These are phyloP conservation scores for Batillaria attramentaria DNA, from an alignment of 1,140 invertebrate species.

Conservation along the genomic window DNA sequence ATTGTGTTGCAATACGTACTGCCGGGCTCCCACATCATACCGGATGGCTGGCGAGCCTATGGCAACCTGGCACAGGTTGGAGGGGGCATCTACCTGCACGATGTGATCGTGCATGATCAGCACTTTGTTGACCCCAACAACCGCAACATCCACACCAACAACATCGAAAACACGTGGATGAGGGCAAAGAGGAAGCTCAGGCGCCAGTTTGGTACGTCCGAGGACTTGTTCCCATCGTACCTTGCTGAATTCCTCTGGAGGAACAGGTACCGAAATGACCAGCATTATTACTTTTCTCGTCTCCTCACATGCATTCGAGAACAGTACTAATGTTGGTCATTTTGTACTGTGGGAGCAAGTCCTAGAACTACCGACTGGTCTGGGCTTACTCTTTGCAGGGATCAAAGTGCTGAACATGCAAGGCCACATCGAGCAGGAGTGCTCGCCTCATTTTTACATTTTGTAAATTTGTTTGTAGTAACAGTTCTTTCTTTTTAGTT, in stretches of 20 bases:
- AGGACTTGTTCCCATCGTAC: neutral
- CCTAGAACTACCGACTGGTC: neutral
- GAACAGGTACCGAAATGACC: slow-evolving; percentile 9
- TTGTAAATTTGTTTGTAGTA: neutral
- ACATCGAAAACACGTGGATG: slow-evolving; percentile 25
- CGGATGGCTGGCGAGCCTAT: slow-evolving; percentile 42
- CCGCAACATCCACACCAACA: neutral
- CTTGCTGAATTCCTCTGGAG: slow-evolving; percentile 22
- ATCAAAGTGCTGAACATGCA: slow-evolving; percentile 2
- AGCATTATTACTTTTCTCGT: slow-evolving; percentile 1
- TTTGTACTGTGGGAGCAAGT: neutral
- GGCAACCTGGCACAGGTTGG: slow-evolving; percentile 19
- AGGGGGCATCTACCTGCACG: neutral
- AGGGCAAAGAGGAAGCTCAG: slow-evolving; percentile 26
- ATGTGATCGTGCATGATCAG: slow-evolving; percentile 23
- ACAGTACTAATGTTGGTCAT: neutral
- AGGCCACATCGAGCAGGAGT: slow-evolving; percentile 1
- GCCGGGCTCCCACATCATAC: slow-evolving; percentile 36
- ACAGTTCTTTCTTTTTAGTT: neutral
- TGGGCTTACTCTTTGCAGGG: neutral
- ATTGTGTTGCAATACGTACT: slow-evolving; percentile 35
- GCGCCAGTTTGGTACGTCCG: neutral
- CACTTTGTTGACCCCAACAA: slow-evolving; percentile 37
- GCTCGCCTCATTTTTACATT: neutral
- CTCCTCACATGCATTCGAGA: slow-evolving; percentile 3